Evolutionary conservation across 2,797 vertebrate species (phyloP).

Genomic region (Orientallactaga sibirica): DNA sequence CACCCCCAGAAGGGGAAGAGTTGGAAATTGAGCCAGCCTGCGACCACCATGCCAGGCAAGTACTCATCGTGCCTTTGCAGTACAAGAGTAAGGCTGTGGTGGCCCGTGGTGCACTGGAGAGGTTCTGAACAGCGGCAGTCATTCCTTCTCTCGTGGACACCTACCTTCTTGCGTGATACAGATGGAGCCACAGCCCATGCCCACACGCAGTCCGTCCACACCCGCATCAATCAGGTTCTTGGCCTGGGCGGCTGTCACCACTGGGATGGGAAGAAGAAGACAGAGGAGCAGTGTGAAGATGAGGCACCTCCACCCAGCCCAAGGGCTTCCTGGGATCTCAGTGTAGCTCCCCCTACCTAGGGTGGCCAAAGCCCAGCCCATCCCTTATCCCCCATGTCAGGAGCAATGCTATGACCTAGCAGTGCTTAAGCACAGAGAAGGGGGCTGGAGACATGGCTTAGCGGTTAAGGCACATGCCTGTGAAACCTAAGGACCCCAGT

Average conservation of each 20-base stretch:
- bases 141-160: neutral
- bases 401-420: neutral
- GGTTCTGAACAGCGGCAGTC: neutral
- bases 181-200: conserved; percentile 97
- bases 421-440: neutral
- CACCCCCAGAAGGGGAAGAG: neutral
- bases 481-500: no score
- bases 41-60: neutral
- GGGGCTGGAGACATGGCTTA: no score
- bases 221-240: conserved; percentile 97
- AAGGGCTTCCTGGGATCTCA: neutral
- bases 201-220: conserved; percentile 95
- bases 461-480: no score
- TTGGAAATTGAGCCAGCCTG: neutral
- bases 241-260: conserved; percentile 97
- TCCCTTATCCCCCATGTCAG: neutral
- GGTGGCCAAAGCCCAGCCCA: neutral
- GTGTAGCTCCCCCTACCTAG: neutral
- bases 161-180: conserved; percentile 97
- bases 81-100: neutral
- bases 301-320: neutral
- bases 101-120: neutral
- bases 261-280: conserved; percentile 77
- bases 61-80: accelerated
- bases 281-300: conserved; percentile 22